phyloP scores from a whole-genome alignment of 2,888 invertebrate genomes.

The Eupithecia subfuscata region DNA sequence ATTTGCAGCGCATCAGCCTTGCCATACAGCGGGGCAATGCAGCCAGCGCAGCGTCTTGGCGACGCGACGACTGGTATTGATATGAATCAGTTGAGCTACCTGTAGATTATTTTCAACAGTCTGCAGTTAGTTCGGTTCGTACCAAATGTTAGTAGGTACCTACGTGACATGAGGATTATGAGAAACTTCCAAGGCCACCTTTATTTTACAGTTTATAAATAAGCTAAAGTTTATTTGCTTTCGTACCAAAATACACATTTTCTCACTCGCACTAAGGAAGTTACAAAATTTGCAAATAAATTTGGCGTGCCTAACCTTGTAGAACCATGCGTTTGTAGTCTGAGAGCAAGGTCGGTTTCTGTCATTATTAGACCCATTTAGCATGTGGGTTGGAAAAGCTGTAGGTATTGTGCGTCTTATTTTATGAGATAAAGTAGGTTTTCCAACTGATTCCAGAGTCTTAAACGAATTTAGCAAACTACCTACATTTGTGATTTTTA shows the following conservation, averaged over 20 bases:
- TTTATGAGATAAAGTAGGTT: not conserved
- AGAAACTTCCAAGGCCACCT: no score
- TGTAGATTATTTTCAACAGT: no score
- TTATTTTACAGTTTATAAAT: no score
- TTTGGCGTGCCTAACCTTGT: constrained; percentile 33
- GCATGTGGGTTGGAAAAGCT: constrained; percentile 4
- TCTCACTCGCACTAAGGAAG: not conserved
- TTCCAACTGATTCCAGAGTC: not conserved
- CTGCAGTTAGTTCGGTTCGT: no score
- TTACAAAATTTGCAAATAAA: constrained; percentile 17
- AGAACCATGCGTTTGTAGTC: constrained; percentile 28
- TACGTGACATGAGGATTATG: no score
- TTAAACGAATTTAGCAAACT: not conserved
- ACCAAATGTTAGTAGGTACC: no score
- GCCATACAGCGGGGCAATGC: no score
- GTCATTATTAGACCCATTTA: constrained; percentile 36
- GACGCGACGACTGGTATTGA: no score
- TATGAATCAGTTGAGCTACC: no score
- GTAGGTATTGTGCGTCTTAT: constrained; percentile 4
- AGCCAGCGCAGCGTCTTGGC: no score
- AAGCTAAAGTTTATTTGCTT: not conserved
- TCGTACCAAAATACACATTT: not conserved
- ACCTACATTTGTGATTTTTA: not conserved
- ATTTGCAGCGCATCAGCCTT: no score
- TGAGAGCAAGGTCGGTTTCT: constrained; percentile 31